Evolutionary conservation across 2,797 vertebrate genomes (phyloP).

Genomic region (Jordanella pulchra): DNA sequence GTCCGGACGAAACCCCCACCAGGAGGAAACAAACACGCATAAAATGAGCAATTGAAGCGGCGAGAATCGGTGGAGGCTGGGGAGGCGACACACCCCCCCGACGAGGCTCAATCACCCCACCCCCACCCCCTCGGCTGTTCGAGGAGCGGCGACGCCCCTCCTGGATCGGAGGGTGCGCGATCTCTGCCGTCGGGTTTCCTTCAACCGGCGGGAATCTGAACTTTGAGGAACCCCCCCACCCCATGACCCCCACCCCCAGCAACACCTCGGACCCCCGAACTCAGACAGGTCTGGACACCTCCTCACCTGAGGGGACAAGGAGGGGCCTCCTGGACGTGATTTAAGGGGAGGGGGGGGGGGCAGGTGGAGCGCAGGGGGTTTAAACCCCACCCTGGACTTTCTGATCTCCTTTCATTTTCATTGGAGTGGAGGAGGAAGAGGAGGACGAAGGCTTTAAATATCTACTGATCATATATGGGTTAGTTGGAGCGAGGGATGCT

Average conservation of each 20-base stretch:
- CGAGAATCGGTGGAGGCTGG: slow-evolving; percentile 67
- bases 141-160: slow-evolving; percentile 86
- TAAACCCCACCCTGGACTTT: slow-evolving; percentile 55
- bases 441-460: slow-evolving; percentile 53
- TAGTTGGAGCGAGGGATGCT: slow-evolving; percentile 38
- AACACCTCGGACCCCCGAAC: slow-evolving; percentile 18
- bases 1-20: slow-evolving; percentile 66
- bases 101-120: slow-evolving; percentile 66
- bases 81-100: slow-evolving; percentile 58
- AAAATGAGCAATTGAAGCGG: slow-evolving; percentile 70
- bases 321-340: slow-evolving; percentile 24
- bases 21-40: slow-evolving; percentile 47
- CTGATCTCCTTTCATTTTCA: slow-evolving; percentile 58
- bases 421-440: slow-evolving; percentile 33
- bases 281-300: slow-evolving; percentile 49
- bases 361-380: slow-evolving; percentile 47
- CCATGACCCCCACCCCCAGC: too few relatives aligned
- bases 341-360: slow-evolving; percentile 27
- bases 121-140: slow-evolving; percentile 68
- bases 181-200: slow-evolving; percentile 65
- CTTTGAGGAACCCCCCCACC: slow-evolving; percentile 44
- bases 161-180: slow-evolving; percentile 63
- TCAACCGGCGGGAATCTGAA: slow-evolving; percentile 50
- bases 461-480: slow-evolving; percentile 45
- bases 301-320: slow-evolving; percentile 22